phyloP scores from a whole-genome alignment of 2,797 vertebrate genomes.

The Chelon auratus region DNA sequence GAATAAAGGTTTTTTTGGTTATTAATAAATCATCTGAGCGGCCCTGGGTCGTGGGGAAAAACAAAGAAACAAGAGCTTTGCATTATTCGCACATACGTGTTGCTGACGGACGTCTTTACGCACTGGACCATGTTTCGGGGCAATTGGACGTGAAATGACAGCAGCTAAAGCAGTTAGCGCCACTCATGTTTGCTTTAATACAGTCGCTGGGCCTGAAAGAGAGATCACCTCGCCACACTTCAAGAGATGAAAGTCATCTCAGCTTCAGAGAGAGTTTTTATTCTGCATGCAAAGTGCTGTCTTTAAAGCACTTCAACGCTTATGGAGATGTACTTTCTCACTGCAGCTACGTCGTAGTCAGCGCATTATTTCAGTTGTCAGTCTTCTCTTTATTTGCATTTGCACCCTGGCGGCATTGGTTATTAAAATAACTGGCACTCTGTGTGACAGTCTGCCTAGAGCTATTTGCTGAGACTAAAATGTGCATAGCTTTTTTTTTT shows the following conservation, averaged over 20 bases:
- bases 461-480: too few relatives aligned
- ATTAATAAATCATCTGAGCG: slow-evolving; percentile 21
- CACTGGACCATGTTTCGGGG: slow-evolving; percentile 4
- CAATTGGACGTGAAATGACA: slow-evolving; percentile 22
- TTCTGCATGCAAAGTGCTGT: slow-evolving; percentile 9
- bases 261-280: not conserved
- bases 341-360: not conserved
- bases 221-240: slow-evolving; percentile 17
- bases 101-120: slow-evolving; percentile 6
- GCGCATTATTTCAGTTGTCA: not conserved
- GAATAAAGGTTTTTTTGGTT: slow-evolving; percentile 5
- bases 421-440: too few relatives aligned
- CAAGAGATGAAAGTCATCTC: slow-evolving; percentile 12
- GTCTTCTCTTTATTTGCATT: not conserved
- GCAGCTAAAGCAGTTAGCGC: slow-evolving; percentile 14
- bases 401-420: too few relatives aligned
- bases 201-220: slow-evolving; percentile 19
- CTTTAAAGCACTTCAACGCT: not conserved
- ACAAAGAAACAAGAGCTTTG: slow-evolving; percentile 9
- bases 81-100: slow-evolving; percentile 4
- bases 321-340: not conserved
- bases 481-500: too few relatives aligned
- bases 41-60: not conserved
- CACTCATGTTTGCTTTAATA: slow-evolving; percentile 18
- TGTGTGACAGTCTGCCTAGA: too few relatives aligned